phyloP scores from a whole-genome alignment of 2,888 invertebrate genomes.

The Galerucella nymphaeae region DNA sequence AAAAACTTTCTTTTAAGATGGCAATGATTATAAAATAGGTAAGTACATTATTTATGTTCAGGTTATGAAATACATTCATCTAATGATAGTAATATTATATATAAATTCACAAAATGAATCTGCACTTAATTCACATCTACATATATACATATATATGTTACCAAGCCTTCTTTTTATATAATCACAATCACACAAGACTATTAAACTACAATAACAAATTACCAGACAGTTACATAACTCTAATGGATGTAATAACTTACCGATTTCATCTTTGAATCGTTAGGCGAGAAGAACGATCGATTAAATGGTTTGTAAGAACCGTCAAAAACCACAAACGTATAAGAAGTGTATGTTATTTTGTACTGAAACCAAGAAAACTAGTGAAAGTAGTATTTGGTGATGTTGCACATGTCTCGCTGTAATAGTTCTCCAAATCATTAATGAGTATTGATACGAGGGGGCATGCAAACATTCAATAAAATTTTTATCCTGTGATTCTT shows the following conservation, averaged over 20 bases:
- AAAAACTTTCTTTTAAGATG: too few relatives aligned
- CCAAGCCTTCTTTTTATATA: constrained; percentile 23
- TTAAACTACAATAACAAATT: constrained; percentile 7
- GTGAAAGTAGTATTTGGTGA: constrained; percentile 41
- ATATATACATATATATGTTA: background rate
- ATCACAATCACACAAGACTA: constrained; percentile 13
- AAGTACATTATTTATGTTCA: constrained; percentile 12
- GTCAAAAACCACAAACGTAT: constrained; percentile 34
- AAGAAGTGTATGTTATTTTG: constrained; percentile 38
- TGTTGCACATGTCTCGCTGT: constrained; percentile 21
- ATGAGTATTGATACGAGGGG: constrained; percentile 12
- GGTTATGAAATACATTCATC: background rate
- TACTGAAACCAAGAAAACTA: constrained; percentile 37
- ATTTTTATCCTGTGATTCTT: too few relatives aligned
- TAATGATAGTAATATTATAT: background rate
- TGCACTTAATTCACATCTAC: background rate
- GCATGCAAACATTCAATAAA: background rate
- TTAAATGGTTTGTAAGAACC: constrained; percentile 32
- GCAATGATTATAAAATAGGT: background rate
- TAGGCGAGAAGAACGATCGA: constrained; percentile 33
- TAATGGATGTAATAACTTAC: constrained; percentile 38
- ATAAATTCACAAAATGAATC: background rate
- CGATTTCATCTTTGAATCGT: constrained; percentile 40
- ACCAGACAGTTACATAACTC: constrained; percentile 24
- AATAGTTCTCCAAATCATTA: constrained; percentile 28